A percentile compares a stretch with the other conserved stretches of the same genome.
These are phyloP conservation scores for Chrysotoxum bicinctum DNA, from an alignment of 2,888 invertebrate species.

Conservation along the genomic window DNA sequence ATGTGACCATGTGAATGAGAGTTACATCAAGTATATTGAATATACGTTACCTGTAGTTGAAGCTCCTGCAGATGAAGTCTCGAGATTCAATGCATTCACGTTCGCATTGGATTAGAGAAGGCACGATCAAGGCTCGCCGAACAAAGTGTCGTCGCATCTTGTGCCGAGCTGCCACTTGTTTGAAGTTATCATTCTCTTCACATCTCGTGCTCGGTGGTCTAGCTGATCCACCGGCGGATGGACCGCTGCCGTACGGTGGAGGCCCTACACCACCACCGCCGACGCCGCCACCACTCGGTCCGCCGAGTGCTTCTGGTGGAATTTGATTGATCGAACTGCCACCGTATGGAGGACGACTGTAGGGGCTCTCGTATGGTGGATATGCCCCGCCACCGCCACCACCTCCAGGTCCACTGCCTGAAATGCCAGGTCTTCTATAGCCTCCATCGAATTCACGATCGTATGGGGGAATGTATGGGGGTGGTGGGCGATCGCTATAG, in stretches of 20 bases:
- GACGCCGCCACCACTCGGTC: slow-evolving; percentile 76
- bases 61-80: slow-evolving; percentile 92
- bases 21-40: background rate
- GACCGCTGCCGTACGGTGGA: slow-evolving; percentile 76
- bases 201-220: slow-evolving; percentile 84
- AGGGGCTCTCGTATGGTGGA: slow-evolving; percentile 79
- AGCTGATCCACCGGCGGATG: slow-evolving; percentile 79
- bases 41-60: slow-evolving; percentile 87
- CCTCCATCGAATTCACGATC: slow-evolving; percentile 79
- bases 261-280: slow-evolving; percentile 75
- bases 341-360: slow-evolving; percentile 78
- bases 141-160: slow-evolving; percentile 91
- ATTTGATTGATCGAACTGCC: slow-evolving; percentile 72
- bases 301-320: slow-evolving; percentile 72
- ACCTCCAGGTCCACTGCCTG: slow-evolving; percentile 60
- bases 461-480: slow-evolving; percentile 75
- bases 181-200: slow-evolving; percentile 91
- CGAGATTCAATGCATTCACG: slow-evolving; percentile 91
- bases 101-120: slow-evolving; percentile 90
- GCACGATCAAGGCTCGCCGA: slow-evolving; percentile 87
- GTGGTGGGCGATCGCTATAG: slow-evolving; percentile 74
- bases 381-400: slow-evolving; percentile 73
- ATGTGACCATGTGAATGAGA: slow-evolving; percentile 24
- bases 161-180: slow-evolving; percentile 90
- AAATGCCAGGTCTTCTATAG: slow-evolving; percentile 76